Evolutionary conservation across 1,140 invertebrate genomes (phyloP), one percentile per base, ranked within the genome.

Genomic region (Camponotus floridanus): DNA sequence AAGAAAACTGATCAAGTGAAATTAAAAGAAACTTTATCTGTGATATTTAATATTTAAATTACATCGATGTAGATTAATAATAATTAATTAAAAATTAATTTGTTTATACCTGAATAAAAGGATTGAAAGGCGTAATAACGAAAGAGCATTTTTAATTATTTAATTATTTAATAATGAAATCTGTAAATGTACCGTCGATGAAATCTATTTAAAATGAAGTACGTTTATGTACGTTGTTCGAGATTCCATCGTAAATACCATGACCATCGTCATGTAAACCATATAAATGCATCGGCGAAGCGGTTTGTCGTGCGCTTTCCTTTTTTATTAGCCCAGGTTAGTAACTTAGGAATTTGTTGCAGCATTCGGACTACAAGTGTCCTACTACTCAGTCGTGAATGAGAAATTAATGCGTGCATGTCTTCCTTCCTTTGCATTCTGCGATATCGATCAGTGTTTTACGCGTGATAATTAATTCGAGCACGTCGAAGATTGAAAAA

Each of bases 241-340:
- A 26, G 57, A 85, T 87, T 73, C 18, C 67, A 73, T 70, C 15
- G 39, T 36, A 11, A 64, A 86, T 51, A 71, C 55, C 45, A 45
- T 6, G 39, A 33, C 55, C 51, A 61, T 68, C 36, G n/a, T 85
- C 71, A 76, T 33, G 57, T 79, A 74, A 87, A 85, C 76, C 18
- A 33, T 59, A 64, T 39, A 85, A 87, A 21, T 62, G 48, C 65
- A 74, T 73, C 57, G 9, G 18, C n/a, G 42, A 57, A 26, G 31
- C 71, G 33, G 6, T 21, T 57, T 78, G n/a, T 13, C 51, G 11
- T 62, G 48, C 64, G 36, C 39, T 3, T 62, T 31, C 55, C 39
- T 18, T 73, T 42, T 88, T 78, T 62, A 64, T 88, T 88, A 76
- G 51, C 73, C 51, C 59, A 68, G 67, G 73, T 85, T 85, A 88